Percentiles rank a stretch among this genome's conserved stretches.
Evolutionary conservation across 2,888 invertebrate genomes (phyloP).

Genomic region (Bellardia bayeri): DNA sequence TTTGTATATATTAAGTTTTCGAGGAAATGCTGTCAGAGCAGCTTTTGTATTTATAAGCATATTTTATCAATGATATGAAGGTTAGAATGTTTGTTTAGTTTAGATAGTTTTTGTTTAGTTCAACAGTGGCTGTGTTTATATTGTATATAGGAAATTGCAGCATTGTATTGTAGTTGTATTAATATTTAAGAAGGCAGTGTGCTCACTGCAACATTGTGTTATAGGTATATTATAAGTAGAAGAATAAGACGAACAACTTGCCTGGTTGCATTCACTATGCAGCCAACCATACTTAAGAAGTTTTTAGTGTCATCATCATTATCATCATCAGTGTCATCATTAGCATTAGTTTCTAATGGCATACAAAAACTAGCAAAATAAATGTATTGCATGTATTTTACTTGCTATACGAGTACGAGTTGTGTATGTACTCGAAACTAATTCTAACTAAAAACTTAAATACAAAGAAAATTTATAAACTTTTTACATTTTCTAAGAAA

Average conservation of each 20-base stretch:
- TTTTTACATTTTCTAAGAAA: constrained; percentile 40
- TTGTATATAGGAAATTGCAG: neutral
- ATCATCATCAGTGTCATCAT: constrained; percentile 68
- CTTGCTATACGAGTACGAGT: neutral
- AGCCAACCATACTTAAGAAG: constrained; percentile 56
- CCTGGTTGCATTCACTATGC: constrained; percentile 1
- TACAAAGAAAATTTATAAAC: constrained; percentile 4
- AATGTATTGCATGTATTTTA: constrained; percentile 35
- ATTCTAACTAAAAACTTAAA: constrained; percentile 46
- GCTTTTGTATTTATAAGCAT: constrained; percentile 67
- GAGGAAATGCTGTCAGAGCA: constrained; percentile 61
- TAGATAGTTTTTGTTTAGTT: constrained; percentile 26
- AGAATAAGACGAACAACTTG: neutral
- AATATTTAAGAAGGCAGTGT: neutral
- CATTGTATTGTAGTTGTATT: neutral
- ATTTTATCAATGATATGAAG: constrained; percentile 64
- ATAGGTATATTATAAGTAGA: neutral
- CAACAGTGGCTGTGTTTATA: neutral
- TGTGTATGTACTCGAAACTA: constrained; percentile 28
- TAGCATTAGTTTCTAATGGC: constrained; percentile 66
- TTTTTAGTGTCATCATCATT: constrained; percentile 66
- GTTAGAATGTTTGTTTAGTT: constrained; percentile 51
- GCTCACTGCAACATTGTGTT: neutral
- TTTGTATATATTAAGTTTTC: constrained; percentile 47
- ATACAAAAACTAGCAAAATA: constrained; percentile 36